Evolutionary conservation across 2,113 vertebrate genomes (phyloP).

Genomic region (Chamaetylas fuelleborni): DNA sequence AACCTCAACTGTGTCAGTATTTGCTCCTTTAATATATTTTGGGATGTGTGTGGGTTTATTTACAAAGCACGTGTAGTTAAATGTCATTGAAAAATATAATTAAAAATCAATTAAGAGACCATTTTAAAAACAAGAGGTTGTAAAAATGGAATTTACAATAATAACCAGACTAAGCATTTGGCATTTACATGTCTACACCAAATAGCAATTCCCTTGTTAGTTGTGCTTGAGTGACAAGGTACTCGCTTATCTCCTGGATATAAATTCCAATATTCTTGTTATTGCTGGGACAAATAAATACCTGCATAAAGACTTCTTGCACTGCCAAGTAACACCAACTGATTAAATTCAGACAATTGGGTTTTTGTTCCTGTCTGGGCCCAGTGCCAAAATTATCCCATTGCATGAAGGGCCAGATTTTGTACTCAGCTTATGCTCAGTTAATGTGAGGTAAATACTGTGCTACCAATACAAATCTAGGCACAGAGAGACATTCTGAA

Average conservation of each 20-base stretch:
- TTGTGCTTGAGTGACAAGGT: constrained; percentile 46
- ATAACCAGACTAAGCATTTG: constrained; percentile 27
- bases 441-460: not conserved
- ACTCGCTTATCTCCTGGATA: constrained; percentile 6
- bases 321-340: constrained; percentile 22
- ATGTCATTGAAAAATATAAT: constrained; percentile 42
- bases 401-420: not conserved
- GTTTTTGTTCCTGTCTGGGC: constrained; percentile 21
- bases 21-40: constrained; percentile 4
- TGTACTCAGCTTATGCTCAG: not conserved
- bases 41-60: not conserved
- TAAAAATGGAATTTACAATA: constrained; percentile 58
- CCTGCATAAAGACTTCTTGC: constrained; percentile 27
- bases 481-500: not conserved
- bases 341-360: constrained; percentile 10
- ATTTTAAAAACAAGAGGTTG: constrained; percentile 35
- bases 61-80: constrained; percentile 14
- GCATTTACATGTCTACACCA: constrained; percentile 30
- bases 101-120: constrained; percentile 57
- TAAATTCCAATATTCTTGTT: constrained; percentile 38
- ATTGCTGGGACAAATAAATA: constrained; percentile 41
- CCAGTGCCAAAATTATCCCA: not conserved
- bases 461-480: not conserved
- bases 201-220: constrained; percentile 31
- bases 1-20: not conserved